Evolutionary conservation across 2,797 vertebrate species (phyloP).

Genomic region (Malurus leucopterus): DNA sequence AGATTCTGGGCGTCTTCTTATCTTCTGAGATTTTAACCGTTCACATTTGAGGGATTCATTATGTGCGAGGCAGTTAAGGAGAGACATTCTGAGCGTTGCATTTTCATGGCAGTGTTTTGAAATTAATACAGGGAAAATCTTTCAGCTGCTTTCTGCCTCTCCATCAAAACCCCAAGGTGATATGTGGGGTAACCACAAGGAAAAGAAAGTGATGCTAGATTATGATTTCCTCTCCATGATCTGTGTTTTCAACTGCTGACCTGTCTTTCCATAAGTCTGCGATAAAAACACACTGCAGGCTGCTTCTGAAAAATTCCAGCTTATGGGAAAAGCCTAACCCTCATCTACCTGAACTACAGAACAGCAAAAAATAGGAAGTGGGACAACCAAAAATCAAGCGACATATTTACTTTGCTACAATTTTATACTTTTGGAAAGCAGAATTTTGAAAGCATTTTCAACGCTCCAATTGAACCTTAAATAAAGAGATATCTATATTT

Average conservation of each 20-base stretch:
- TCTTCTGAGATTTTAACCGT: constrained; percentile 93
- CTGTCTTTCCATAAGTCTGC: not conserved
- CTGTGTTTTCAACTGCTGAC: not conserved
- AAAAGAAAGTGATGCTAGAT: not conserved
- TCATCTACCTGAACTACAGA: not conserved
- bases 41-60: constrained; percentile 98
- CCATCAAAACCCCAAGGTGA: not conserved
- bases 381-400: not conserved
- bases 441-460: not conserved
- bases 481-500: not conserved
- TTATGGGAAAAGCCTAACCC: not conserved
- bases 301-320: not conserved
- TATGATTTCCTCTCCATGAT: not conserved
- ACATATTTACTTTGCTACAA: not conserved
- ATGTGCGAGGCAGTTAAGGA: constrained; percentile 87
- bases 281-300: not conserved
- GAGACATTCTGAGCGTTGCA: not conserved
- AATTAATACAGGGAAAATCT: not conserved
- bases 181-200: not conserved
- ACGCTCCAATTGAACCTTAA: not conserved
- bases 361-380: not conserved
- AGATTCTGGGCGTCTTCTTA: constrained; percentile 91
- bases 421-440: not conserved
- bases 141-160: not conserved
- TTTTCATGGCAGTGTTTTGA: not conserved